These are phyloP conservation scores for Trichosurus vulpecula DNA, from an alignment of 2,797 vertebrate genomes.

Conservation along the genomic window DNA sequence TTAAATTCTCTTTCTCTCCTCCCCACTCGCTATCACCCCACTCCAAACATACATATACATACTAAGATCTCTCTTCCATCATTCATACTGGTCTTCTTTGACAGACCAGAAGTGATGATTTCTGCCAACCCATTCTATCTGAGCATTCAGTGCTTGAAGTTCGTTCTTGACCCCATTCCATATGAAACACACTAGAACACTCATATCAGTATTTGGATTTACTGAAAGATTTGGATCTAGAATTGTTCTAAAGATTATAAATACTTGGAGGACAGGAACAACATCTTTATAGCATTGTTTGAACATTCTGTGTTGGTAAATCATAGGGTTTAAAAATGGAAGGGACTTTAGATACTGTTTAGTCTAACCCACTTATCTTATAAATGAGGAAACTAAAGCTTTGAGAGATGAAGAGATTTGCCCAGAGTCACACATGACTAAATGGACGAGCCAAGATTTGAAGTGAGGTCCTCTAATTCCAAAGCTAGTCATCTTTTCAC, in stretches of 20 bases:
- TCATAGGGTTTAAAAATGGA: neutral
- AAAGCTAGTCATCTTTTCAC: neutral
- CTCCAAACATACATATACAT: neutral
- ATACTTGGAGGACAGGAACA: neutral
- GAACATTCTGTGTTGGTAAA: neutral
- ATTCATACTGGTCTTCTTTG: neutral
- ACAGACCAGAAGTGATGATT: too few species aligned
- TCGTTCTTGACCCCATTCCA: neutral
- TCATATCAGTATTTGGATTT: neutral
- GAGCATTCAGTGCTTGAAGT: neutral
- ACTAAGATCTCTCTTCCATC: neutral
- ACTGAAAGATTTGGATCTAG: neutral
- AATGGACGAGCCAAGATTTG: neutral
- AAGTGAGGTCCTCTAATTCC: neutral
- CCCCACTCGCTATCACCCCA: neutral
- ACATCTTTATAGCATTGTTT: neutral
- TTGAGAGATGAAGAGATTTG: neutral
- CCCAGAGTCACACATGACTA: neutral
- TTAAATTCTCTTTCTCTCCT: neutral
- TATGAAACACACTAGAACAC: neutral
- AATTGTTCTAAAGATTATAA: neutral
- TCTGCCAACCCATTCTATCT: neutral
- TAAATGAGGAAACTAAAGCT: neutral
- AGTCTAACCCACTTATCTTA: neutral
- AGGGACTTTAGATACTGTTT: neutral